Evolutionary conservation across 2,113 vertebrate genomes (phyloP).

Genomic region (Phrynocephalus versicolor): DNA sequence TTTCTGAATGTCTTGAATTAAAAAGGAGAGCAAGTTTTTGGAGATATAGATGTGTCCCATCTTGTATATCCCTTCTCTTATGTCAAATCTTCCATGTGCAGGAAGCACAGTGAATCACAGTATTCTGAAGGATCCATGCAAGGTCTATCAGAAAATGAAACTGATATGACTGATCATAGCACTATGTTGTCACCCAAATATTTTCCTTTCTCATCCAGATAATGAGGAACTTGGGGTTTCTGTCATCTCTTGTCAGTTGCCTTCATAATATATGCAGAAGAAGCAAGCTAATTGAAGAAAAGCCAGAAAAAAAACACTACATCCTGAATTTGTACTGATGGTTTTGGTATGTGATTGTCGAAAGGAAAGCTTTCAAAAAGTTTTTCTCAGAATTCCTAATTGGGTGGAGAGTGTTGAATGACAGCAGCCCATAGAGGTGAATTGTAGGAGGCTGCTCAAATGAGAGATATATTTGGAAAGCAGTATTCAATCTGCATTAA

Average conservation of each 20-base stretch:
- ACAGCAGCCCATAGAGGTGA: conserved; percentile 34
- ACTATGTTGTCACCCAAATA: neutral
- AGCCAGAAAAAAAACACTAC: neutral
- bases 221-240: neutral
- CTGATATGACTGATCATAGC: conserved; percentile 8
- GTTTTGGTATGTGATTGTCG: conserved; percentile 1
- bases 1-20: neutral
- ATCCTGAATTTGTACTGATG: neutral
- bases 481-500: conserved; percentile 35
- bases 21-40: neutral
- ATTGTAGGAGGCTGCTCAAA: conserved; percentile 19
- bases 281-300: neutral
- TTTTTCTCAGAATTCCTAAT: neutral
- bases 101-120: neutral
- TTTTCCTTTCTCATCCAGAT: conserved; percentile 8
- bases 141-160: neutral
- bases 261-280: neutral
- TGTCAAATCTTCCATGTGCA: neutral
- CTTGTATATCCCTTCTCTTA: neutral
- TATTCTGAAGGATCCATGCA: neutral
- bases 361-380: conserved; percentile 20
- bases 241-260: neutral
- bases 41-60: neutral
- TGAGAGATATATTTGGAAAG: conserved; percentile 19
- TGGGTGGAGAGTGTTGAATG: neutral